Conservation (phyloP, 1,140 invertebrate species). For the Pectinophora gossypiella region DNA sequence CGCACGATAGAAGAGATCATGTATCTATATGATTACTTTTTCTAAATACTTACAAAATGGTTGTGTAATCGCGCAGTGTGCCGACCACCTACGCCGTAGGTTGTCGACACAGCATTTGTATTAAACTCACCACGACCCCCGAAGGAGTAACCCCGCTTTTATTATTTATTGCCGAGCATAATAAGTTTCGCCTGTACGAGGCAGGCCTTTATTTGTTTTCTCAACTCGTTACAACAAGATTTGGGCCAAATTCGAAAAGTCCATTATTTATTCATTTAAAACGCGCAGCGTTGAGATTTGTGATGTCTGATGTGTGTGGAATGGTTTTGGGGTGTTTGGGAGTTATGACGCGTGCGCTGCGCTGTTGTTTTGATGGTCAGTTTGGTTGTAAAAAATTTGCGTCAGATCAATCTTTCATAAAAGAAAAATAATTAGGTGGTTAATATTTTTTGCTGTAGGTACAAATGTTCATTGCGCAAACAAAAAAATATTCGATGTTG, state of each 20-base stretch:
- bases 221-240: conserved; percentile 65
- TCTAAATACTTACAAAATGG: no score
- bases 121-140: conserved; percentile 46
- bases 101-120: conserved; percentile 37
- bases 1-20: no score
- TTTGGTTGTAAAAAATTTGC: no score
- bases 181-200: conserved; percentile 33
- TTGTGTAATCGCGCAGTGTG: no score
- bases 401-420: no score
- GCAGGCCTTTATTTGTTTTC: conserved; percentile 57
- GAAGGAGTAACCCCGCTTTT: conserved; percentile 40
- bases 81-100: background rate
- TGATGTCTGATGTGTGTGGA: background rate
- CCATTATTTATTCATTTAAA: conserved; percentile 61
- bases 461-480: no score
- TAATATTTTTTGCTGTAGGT: no score
- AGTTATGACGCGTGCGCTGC: no score
- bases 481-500: no score
- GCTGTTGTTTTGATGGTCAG: no score
- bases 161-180: conserved; percentile 64
- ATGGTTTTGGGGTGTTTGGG: background rate
- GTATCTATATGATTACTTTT: no score
- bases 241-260: conserved; percentile 57
- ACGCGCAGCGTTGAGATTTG: background rate
- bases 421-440: no score